phyloP scores from a whole-genome alignment of 2,113 vertebrate species.

The Gavia stellata region DNA sequence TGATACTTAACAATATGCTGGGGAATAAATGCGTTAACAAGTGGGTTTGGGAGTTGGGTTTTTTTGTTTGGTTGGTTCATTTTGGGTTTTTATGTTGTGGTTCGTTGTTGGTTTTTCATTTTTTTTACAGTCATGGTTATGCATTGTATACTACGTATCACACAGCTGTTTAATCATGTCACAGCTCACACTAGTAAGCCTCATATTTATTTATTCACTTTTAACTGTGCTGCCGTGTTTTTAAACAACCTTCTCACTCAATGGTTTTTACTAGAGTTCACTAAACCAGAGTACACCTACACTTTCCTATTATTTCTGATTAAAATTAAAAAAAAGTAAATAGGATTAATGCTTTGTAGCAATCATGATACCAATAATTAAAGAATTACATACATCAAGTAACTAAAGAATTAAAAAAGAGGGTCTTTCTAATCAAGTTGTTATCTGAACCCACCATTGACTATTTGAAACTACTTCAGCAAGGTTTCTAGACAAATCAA shows the following conservation, averaged over 20 bases:
- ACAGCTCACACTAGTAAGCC: not conserved
- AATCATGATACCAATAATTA: not conserved
- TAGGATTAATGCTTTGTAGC: not conserved
- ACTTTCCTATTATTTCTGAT: not conserved
- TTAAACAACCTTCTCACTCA: not conserved
- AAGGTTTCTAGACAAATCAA: not conserved
- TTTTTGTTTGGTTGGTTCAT: not conserved
- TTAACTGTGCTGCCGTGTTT: not conserved
- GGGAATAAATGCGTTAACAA: not conserved
- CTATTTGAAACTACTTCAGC: not conserved
- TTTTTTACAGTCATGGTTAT: not conserved
- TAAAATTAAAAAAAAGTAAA: not conserved
- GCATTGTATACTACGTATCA: fast-evolving
- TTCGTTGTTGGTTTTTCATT: too few species aligned
- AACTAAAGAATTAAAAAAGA: not conserved
- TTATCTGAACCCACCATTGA: not conserved
- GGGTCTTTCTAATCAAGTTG: not conserved
- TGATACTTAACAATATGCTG: not conserved
- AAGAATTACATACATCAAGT: not conserved
- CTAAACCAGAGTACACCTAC: not conserved
- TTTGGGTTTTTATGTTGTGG: too few species aligned
- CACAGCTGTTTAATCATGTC: not conserved
- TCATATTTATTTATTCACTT: not conserved
- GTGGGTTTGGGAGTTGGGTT: not conserved
- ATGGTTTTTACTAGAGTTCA: not conserved